phyloP scores from a whole-genome alignment of 2,888 invertebrate species.

The Lasioglossum morio region DNA sequence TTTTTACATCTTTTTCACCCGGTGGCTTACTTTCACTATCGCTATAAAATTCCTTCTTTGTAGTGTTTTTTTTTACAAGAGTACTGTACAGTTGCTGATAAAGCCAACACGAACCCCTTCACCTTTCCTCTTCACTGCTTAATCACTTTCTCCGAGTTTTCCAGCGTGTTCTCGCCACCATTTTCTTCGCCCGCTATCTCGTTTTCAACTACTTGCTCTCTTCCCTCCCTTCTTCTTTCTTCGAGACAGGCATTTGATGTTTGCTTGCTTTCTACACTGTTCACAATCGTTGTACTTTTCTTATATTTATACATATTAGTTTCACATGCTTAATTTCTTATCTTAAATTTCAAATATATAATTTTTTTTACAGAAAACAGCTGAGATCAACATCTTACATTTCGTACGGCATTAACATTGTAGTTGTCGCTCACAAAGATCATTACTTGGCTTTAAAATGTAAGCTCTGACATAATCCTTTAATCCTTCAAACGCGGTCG shows the following conservation, averaged over 20 bases:
- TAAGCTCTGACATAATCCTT: neutral
- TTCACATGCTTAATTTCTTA: neutral
- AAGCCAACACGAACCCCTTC: neutral
- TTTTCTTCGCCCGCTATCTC: constrained; percentile 1
- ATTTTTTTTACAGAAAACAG: too few species aligned
- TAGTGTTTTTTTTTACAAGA: neutral
- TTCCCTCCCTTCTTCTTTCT: neutral
- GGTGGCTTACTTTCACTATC: neutral
- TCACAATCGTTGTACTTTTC: neutral
- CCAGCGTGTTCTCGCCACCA: neutral
- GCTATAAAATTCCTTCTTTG: neutral
- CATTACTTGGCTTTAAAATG: neutral
- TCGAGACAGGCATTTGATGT: neutral
- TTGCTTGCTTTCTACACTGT: neutral
- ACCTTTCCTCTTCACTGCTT: constrained; percentile 2
- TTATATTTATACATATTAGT: neutral
- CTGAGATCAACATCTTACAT: too few species aligned
- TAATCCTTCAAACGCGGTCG: neutral
- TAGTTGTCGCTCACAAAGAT: neutral
- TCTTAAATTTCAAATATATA: neutral
- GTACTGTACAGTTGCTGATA: neutral
- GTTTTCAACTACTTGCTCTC: neutral
- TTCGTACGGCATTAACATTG: too few species aligned
- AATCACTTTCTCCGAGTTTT: constrained; percentile 10
- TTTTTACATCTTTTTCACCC: neutral